Evolutionary conservation across 2,888 invertebrate genomes (phyloP).

Genomic region (Polymixis flavicincta): DNA sequence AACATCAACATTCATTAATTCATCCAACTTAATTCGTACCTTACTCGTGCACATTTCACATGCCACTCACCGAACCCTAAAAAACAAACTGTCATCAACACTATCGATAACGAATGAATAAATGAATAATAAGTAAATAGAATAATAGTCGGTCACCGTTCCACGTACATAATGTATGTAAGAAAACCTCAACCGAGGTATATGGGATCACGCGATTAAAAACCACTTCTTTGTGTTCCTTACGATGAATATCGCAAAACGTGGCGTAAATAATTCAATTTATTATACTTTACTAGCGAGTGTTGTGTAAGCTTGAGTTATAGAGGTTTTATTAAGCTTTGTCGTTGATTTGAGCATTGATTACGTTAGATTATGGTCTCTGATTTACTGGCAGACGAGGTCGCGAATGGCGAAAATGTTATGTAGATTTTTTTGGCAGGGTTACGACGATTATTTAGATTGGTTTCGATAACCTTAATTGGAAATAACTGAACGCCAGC

Average conservation of each 20-base stretch:
- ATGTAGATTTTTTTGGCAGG: constrained; percentile 33
- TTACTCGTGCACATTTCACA: constrained; percentile 7
- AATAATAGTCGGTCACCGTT: constrained; percentile 61
- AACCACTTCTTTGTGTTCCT: constrained; percentile 61
- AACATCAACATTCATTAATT: neutral
- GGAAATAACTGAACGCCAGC: neutral
- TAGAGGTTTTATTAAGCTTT: constrained; percentile 55
- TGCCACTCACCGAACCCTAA: constrained; percentile 46
- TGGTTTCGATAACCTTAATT: constrained; percentile 13
- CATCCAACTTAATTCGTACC: constrained; percentile 3
- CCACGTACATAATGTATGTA: constrained; percentile 50
- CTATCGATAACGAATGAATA: constrained; percentile 78
- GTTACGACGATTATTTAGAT: constrained; percentile 23
- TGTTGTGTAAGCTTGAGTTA: constrained; percentile 54
- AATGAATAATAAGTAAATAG: constrained; percentile 78
- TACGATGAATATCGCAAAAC: constrained; percentile 66
- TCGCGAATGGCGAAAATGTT: constrained; percentile 22
- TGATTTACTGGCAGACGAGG: constrained; percentile 36
- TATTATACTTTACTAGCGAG: constrained; percentile 51
- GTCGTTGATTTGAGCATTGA: constrained; percentile 37
- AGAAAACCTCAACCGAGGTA: constrained; percentile 40
- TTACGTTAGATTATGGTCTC: constrained; percentile 48
- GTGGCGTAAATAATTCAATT: constrained; percentile 67
- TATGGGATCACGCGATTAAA: constrained; percentile 66
- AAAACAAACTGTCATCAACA: constrained; percentile 70